phyloP scores from a whole-genome alignment of 2,888 invertebrate species.

The Oxyteleia sp. region DNA sequence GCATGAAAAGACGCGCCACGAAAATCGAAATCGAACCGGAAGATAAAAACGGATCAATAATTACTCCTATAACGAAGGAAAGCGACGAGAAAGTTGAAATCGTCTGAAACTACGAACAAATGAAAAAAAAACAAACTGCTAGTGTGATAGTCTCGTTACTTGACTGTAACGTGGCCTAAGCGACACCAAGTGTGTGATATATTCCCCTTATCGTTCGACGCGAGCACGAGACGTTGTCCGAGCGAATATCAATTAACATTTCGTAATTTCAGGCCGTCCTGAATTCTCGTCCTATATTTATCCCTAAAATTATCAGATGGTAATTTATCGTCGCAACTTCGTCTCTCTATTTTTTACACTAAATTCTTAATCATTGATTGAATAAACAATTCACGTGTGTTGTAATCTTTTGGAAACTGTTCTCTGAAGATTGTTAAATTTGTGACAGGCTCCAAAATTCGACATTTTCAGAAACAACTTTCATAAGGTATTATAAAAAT shows the following conservation, averaged over 20 bases:
- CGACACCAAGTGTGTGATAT: slow-evolving; percentile 68
- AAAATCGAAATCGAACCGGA: slow-evolving; percentile 80
- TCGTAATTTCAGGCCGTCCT: neutral
- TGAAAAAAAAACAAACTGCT: slow-evolving; percentile 57
- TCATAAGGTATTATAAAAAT: slow-evolving; percentile 7
- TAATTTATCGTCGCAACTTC: slow-evolving; percentile 4
- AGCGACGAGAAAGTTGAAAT: slow-evolving; percentile 82
- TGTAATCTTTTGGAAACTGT: too few species aligned
- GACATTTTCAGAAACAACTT: neutral
- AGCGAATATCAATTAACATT: neutral
- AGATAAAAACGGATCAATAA: slow-evolving; percentile 73
- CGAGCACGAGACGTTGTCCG: slow-evolving; percentile 49
- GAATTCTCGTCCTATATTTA: neutral
- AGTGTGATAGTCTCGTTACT: slow-evolving; percentile 86
- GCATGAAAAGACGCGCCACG: too few species aligned
- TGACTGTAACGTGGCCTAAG: slow-evolving; percentile 79
- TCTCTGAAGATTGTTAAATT: too few species aligned
- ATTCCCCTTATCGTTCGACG: slow-evolving; percentile 54
- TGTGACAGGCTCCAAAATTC: too few species aligned
- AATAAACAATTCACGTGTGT: too few species aligned
- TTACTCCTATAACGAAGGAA: slow-evolving; percentile 71
- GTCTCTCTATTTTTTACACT: slow-evolving; percentile 37
- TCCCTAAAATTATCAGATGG: slow-evolving; percentile 26
- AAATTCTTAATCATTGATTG: slow-evolving; percentile 10
- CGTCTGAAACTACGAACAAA: slow-evolving; percentile 75